Percentiles rank a stretch among this genome's conserved stretches.
Evolutionary conservation across 2,113 vertebrate genomes (phyloP).

Genomic region (Montifringilla adamsi): DNA sequence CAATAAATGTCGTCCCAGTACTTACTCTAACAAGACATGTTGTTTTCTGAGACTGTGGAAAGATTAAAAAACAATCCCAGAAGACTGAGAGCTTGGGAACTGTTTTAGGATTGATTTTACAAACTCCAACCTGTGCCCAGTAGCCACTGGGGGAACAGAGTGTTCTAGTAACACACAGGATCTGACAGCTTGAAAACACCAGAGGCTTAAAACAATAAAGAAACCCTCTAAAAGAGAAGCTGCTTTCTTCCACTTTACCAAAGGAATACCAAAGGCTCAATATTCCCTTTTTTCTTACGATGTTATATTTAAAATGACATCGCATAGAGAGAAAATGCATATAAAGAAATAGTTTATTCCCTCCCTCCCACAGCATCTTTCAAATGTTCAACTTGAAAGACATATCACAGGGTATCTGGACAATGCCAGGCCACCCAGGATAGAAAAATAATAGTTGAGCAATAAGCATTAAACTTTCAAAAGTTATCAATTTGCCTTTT

Average conservation of each 20-base stretch:
- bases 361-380: neutral
- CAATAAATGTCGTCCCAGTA: neutral
- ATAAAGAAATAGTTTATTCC: neutral
- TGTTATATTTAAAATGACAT: neutral
- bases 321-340: neutral
- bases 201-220: neutral
- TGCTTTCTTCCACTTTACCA: neutral
- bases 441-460: neutral
- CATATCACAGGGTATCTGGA: neutral
- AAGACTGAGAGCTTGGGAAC: neutral
- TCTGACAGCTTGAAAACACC: neutral
- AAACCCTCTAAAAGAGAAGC: neutral
- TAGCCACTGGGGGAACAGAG: neutral
- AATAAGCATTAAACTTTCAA: constrained; percentile 23
- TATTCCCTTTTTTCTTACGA: neutral
- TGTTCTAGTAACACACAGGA: neutral
- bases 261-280: neutral
- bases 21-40: neutral
- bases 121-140: neutral
- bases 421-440: neutral
- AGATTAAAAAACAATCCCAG: neutral
- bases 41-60: neutral
- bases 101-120: neutral
- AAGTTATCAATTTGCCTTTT: neutral
- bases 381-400: neutral